Base-by-base conservation (phyloP, 2,113 vertebrate genomes). In the Callopanchax toddi region DNA sequence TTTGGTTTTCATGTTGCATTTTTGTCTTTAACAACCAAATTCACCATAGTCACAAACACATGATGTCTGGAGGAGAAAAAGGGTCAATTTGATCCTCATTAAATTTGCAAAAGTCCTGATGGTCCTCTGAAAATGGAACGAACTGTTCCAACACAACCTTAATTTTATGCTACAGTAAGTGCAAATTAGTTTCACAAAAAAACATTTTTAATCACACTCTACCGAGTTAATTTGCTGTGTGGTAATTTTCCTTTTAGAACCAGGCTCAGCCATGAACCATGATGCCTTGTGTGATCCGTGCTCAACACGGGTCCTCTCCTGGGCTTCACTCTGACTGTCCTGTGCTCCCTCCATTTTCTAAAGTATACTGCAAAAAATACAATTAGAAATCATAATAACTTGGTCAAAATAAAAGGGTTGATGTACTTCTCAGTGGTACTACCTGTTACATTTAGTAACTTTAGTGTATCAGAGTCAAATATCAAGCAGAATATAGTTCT, bases 121-220 rank as follows among this genome's bases (percentile, higher is more conserved):
- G 86, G 86, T 87, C 87, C 85, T 84, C 58, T 82, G 81, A 86
- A 91, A 88, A 87, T 85, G 83, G 76, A 85, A 89, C 87, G 82
- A 87, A 92, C 82, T 86, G 87, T 84, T 92, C 86, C 82, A 89
- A 82, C 63, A 79, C 84, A 89, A 81, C 86, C 85, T 83, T 85
- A 76, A 92, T 92, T 91, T 91, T 89, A 90, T 90, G 90, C 86
- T 87, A 89, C 87, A 91, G 88, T 91, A 89, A 90, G 88, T 87
- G 86, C 89, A 92, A 91, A 92, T 91, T 91, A 92, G 86, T 86
- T 91, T 91, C 83, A 86, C 81, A 79, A 84, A 12, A 90, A 91
- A 87, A 68, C 71, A 76, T 84, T 91, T 91, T 91, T 90, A 91
- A 90, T 91, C 87, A 89, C 86, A 87, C 76, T 82, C 70, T 32